A percentile compares a stretch with the other conserved stretches of the same genome.
These are phyloP conservation scores for Epicampocera succincta DNA, from an alignment of 2,888 invertebrate genomes.

Conservation along the genomic window DNA sequence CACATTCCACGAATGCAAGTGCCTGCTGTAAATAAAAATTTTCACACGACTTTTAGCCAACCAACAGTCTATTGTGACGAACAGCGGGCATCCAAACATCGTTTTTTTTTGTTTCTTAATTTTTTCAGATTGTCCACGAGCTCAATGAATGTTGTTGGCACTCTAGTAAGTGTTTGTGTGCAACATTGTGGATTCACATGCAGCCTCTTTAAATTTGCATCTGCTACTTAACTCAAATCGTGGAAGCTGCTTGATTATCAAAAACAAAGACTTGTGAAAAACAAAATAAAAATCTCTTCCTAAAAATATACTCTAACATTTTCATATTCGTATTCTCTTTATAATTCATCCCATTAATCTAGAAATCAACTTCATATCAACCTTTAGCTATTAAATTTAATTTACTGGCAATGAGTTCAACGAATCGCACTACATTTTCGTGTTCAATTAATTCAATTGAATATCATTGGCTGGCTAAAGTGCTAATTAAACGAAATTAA, in stretches of 20 bases:
- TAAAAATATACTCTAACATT: too few relatives aligned
- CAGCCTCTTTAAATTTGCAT: slow-evolving; percentile 28
- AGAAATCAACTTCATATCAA: too few relatives aligned
- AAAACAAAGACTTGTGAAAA: too few relatives aligned
- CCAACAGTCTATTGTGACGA: slow-evolving; percentile 29
- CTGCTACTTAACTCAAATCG: background rate
- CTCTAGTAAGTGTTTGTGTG: background rate
- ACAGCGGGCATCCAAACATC: slow-evolving; percentile 31
- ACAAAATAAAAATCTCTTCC: too few relatives aligned
- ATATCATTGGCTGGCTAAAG: slow-evolving; percentile 34
- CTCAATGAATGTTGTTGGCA: slow-evolving; percentile 37
- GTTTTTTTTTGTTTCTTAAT: slow-evolving; percentile 43
- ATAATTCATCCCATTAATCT: too few relatives aligned
- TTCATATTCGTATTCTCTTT: too few relatives aligned
- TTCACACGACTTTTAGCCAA: slow-evolving; percentile 60
- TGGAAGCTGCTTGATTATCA: background rate
- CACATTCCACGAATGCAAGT: slow-evolving; percentile 36
- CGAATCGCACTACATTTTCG: too few relatives aligned
- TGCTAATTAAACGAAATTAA: slow-evolving; percentile 57
- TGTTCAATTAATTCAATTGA: background rate
- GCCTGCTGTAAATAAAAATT: slow-evolving; percentile 55
- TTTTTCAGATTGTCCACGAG: slow-evolving; percentile 51
- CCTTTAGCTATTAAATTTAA: too few relatives aligned
- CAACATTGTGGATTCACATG: slow-evolving; percentile 8
- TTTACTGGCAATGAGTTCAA: too few relatives aligned